Base-by-base conservation (phyloP, 2,888 invertebrate species). In the Philereme transversata region DNA sequence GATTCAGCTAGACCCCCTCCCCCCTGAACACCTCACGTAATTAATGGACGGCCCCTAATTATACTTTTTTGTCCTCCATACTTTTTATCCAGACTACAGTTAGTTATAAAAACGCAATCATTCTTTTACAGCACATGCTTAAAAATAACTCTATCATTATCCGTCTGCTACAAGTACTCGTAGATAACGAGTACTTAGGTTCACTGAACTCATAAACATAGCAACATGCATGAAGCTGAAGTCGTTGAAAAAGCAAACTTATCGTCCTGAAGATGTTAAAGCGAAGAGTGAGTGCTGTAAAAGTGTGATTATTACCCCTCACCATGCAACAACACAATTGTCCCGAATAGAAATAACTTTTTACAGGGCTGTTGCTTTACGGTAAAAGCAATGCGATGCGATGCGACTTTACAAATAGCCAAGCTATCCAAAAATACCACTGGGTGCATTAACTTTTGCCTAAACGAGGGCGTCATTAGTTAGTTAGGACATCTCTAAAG, bases 251-350 rank as follows among this genome's bases (percentile, higher is more conserved):
- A 65, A 61, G 58, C 57, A 68, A 54, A 65, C 67, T 68, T 67
- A 67, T 60, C 58, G 62, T 50, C 64, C 55, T 62, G 66, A 69
- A 70, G 76, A 72, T 74, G 70, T 68, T 69, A 68, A 69, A 71
- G 67, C 68, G 66, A 60, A 57, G 64, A 73, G 61, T 64, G 62
- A 67, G 68, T 57, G 66, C 68, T 72, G 72, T 74, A 71, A 75
- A 73, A 69, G 62, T 72, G 68, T 58, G 63, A 75, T 74, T 76
- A 79, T 78, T 72, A 71, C 76, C 62, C 51, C 61, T 67, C 64
- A 59, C 69, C 78, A 77, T 78, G 78, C 78, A 76, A 78, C 67
- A 54, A 57, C 65, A 57, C 67, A 69, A 75, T 73, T 73, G 68
- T 64, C 71, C 70, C 61, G 63, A 62, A 62, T 60, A 65, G 66